Evolutionary conservation across 2,113 vertebrate species (phyloP).

Genomic region (Rhinolophus ferrumequinum): DNA sequence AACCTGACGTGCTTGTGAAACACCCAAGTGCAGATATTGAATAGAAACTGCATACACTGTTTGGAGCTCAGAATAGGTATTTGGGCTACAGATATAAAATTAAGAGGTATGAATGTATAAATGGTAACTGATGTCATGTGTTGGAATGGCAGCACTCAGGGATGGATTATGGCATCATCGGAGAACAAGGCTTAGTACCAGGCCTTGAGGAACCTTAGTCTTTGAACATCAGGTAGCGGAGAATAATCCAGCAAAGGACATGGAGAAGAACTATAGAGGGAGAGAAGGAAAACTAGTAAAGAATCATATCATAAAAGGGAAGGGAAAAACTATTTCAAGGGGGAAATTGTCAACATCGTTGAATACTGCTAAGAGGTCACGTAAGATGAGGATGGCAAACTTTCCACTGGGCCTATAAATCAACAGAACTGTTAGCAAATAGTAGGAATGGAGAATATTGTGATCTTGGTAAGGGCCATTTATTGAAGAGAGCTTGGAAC

Average conservation of each 20-base stretch:
- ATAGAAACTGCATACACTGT: not conserved
- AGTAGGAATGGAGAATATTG: not conserved
- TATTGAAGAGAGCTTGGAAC: not conserved
- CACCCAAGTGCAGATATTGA: not conserved
- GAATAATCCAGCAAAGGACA: not conserved
- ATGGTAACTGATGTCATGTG: not conserved
- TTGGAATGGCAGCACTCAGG: not conserved
- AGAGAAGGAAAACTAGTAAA: not conserved
- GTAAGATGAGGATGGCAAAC: not conserved
- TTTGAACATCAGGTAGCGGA: slow-evolving; percentile 27
- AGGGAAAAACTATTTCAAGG: not conserved
- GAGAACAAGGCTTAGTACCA: not conserved
- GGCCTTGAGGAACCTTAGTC: not conserved
- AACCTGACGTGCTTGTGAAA: slow-evolving; percentile 9
- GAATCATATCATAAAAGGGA: not conserved
- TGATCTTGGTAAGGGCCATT: not conserved
- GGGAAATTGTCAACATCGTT: not conserved
- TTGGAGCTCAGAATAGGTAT: not conserved
- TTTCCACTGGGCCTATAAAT: not conserved
- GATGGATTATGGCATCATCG: not conserved
- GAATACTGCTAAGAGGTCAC: not conserved
- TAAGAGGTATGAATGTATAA: not conserved
- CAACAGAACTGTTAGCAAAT: no score
- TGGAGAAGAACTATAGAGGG: not conserved
- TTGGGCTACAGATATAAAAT: not conserved